Evolutionary conservation across 2,888 invertebrate species (phyloP).

Genomic region (Campoplex capitator): DNA sequence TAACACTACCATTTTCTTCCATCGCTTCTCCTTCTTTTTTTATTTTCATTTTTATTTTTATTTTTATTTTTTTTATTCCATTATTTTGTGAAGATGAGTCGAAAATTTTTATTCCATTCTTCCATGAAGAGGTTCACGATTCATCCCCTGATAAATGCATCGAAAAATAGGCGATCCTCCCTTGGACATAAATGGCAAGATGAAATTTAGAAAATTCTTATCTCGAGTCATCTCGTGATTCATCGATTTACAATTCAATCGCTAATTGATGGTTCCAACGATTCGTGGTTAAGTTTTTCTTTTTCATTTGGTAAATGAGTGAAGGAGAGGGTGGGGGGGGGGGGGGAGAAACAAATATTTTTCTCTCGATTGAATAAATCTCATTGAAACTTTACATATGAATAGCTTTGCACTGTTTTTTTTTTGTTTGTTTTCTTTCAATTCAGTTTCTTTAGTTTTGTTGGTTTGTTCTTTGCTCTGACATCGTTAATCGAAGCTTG

Average conservation of each 20-base stretch:
- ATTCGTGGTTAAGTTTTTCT: background rate
- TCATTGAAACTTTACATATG: background rate
- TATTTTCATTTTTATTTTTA: slow-evolving; percentile 12
- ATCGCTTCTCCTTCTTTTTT: background rate
- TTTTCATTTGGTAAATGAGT: background rate
- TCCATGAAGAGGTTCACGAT: background rate
- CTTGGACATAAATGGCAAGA: background rate
- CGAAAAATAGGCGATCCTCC: background rate
- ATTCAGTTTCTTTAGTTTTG: background rate
- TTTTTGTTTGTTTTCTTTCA: background rate
- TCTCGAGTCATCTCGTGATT: background rate
- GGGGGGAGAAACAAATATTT: background rate
- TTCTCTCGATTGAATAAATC: background rate
- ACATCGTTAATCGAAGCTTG: slow-evolving; percentile 30
- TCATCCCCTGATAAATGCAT: background rate
- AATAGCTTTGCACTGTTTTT: background rate
- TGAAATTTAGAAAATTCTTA: background rate
- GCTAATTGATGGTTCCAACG: background rate
- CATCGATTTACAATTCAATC: background rate
- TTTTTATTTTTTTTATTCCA: slow-evolving; percentile 22
- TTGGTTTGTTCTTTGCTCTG: slow-evolving; percentile 23
- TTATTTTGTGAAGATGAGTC: slow-evolving; percentile 27
- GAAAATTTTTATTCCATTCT: slow-evolving; percentile 3
- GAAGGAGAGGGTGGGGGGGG: background rate
- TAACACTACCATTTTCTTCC: slow-evolving; percentile 2